These are phyloP conservation scores for Ranitomeya variabilis DNA, from an alignment of 2,113 vertebrate species.

Conservation along the genomic window DNA sequence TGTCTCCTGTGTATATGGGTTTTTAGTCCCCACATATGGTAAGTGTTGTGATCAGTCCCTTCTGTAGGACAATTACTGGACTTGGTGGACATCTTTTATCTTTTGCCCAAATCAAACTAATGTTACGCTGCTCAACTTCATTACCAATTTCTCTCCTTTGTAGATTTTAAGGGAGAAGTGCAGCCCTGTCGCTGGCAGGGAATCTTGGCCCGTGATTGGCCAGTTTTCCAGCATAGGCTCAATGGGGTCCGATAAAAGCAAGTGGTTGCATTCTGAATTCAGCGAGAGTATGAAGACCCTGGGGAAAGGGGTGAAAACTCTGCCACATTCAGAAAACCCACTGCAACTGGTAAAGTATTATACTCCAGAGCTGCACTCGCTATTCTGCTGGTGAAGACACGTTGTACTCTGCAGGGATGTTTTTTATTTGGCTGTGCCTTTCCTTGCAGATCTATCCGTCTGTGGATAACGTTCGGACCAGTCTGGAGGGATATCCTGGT, in stretches of 20 bases:
- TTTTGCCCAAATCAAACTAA: no score
- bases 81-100: no score
- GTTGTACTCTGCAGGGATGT: no score
- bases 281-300: conserved; percentile 81
- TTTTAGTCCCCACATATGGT: neutral
- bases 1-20: neutral
- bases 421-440: neutral
- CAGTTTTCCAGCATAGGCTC: conserved; percentile 98
- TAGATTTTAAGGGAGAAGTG: conserved; percentile 80
- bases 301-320: conserved; percentile 63
- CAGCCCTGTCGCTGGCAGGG: conserved; percentile 61
- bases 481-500: conserved; percentile 97
- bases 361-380: no score
- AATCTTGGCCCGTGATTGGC: conserved; percentile 87
- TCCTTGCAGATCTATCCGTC: conserved; percentile 86
- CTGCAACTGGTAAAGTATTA: conserved; percentile 79
- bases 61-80: no score
- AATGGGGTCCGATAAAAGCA: conserved; percentile 87
- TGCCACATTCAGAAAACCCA: conserved; percentile 66
- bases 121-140: no score
- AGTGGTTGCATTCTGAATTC: conserved; percentile 92
- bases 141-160: no score
- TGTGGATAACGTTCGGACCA: conserved; percentile 92
- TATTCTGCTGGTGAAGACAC: no score
- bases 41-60: neutral